phyloP scores from a whole-genome alignment of 1,140 invertebrate genomes.

The Teleopsis dalmanni region DNA sequence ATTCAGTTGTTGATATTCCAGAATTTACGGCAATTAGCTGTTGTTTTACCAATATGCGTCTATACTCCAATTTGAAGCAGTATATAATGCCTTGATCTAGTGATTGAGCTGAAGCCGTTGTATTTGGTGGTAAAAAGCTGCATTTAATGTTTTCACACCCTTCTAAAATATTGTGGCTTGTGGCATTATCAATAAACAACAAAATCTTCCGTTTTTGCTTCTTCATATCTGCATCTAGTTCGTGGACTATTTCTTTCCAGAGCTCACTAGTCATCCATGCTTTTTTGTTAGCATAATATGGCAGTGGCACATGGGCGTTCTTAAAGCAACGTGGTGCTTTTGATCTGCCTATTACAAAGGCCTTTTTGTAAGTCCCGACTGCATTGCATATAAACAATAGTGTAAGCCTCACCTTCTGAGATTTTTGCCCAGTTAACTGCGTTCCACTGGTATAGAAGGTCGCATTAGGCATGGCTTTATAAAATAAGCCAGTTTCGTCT shows the following conservation, averaged over 20 bases:
- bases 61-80: neutral
- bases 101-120: conserved; percentile 3
- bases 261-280: conserved; percentile 6
- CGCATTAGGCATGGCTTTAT: conserved; percentile 3
- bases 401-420: conserved; percentile 4
- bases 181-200: conserved; percentile 11
- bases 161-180: too few relatives aligned
- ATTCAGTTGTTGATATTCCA: neutral
- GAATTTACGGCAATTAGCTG: neutral
- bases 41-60: neutral
- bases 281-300: conserved; percentile 4
- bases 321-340: conserved; percentile 9
- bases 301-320: too few relatives aligned
- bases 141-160: too few relatives aligned
- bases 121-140: conserved; percentile 12
- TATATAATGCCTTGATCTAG: conserved; percentile 8
- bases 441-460: neutral
- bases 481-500: conserved; percentile 2
- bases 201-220: conserved; percentile 3
- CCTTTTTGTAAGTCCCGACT: conserved; percentile 9
- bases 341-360: conserved; percentile 3
- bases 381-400: conserved; percentile 8
- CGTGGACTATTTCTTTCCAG: neutral
- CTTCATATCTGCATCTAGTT: too few relatives aligned
- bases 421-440: neutral